Evolutionary conservation across 1,140 invertebrate species (phyloP).

Genomic region (Arion vulgaris): DNA sequence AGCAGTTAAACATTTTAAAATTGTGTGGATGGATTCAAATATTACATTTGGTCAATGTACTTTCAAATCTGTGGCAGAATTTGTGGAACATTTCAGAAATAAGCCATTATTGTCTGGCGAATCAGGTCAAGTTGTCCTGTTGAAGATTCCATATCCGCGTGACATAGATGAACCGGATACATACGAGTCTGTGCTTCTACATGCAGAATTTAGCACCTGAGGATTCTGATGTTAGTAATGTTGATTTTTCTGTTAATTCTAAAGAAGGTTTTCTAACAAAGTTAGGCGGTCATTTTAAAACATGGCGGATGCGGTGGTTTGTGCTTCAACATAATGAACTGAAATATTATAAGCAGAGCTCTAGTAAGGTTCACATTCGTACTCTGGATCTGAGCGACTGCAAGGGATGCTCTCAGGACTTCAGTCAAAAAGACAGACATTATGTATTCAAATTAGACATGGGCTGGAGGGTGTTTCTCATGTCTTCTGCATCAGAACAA

Average conservation of each 20-base stretch:
- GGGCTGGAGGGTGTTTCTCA: conserved; percentile 63
- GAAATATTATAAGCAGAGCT: conserved; percentile 61
- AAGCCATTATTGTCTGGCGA: conserved; percentile 66
- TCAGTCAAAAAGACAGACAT: conserved; percentile 48
- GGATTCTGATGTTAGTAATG: conserved; percentile 26
- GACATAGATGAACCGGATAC: conserved; percentile 61
- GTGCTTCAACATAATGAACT: conserved; percentile 61
- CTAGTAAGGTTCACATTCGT: conserved; percentile 54
- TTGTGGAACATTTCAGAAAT: conserved; percentile 65
- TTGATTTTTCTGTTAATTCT: conserved; percentile 63
- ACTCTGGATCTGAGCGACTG: conserved; percentile 62
- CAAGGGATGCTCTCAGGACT: conserved; percentile 54
- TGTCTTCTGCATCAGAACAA: conserved; percentile 58
- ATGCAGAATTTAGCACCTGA: conserved; percentile 62
- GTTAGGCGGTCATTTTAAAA: conserved; percentile 59
- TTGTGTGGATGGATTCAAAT: conserved; percentile 52
- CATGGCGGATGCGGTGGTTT: conserved; percentile 65
- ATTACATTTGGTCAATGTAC: conserved; percentile 63
- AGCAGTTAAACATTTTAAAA: conserved; percentile 66
- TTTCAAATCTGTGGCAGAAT: conserved; percentile 57
- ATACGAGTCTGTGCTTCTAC: conserved; percentile 64
- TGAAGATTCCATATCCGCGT: conserved; percentile 59
- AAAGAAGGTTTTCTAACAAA: conserved; percentile 69
- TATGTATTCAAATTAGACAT: conserved; percentile 63
- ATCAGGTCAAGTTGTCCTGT: conserved; percentile 53